A percentile compares a stretch with the other conserved stretches of the same genome.
These are phyloP conservation scores for Thereva nobilitata DNA, from an alignment of 2,888 invertebrate genomes.

Conservation along the genomic window DNA sequence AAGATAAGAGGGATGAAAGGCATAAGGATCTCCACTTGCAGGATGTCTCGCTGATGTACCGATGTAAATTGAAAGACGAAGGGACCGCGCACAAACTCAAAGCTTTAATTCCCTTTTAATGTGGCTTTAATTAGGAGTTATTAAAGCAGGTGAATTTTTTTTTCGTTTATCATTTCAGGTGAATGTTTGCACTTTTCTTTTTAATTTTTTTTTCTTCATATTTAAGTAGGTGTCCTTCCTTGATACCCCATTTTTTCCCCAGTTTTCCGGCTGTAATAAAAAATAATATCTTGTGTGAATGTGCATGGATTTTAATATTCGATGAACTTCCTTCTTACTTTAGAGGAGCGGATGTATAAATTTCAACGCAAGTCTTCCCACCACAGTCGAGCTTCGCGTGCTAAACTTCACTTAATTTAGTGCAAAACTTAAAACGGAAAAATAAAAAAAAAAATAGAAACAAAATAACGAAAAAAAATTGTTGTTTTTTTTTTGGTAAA, in stretches of 20 bases:
- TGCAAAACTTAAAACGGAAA: conserved; percentile 33
- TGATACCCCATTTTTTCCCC: too few relatives aligned
- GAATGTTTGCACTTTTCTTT: too few relatives aligned
- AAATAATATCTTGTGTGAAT: conserved; percentile 9
- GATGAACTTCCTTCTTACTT: conserved; percentile 2
- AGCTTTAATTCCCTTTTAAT: too few relatives aligned
- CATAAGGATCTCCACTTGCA: conserved; percentile 2
- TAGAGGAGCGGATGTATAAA: conserved; percentile 32
- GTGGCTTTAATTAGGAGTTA: too few relatives aligned
- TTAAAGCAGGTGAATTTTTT: too few relatives aligned
- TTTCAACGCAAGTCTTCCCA: conserved; percentile 32
- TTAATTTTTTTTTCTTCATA: too few relatives aligned
- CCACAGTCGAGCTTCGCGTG: conserved; percentile 24
- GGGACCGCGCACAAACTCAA: too few relatives aligned
- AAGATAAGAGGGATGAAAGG: conserved; percentile 30
- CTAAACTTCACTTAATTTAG: conserved; percentile 38
- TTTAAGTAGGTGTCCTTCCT: too few relatives aligned
- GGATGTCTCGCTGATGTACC: background rate
- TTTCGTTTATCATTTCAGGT: too few relatives aligned
- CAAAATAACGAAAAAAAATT: too few relatives aligned
- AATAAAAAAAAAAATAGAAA: conserved; percentile 13
- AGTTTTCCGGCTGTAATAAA: too few relatives aligned
- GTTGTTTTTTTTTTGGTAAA: too few relatives aligned
- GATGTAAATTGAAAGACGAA: background rate
- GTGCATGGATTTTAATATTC: conserved; percentile 21